A percentile compares a stretch with the other conserved stretches of the same genome.
phyloP scores from a whole-genome alignment of 2,888 invertebrate genomes.

The Girardia tigrina region DNA sequence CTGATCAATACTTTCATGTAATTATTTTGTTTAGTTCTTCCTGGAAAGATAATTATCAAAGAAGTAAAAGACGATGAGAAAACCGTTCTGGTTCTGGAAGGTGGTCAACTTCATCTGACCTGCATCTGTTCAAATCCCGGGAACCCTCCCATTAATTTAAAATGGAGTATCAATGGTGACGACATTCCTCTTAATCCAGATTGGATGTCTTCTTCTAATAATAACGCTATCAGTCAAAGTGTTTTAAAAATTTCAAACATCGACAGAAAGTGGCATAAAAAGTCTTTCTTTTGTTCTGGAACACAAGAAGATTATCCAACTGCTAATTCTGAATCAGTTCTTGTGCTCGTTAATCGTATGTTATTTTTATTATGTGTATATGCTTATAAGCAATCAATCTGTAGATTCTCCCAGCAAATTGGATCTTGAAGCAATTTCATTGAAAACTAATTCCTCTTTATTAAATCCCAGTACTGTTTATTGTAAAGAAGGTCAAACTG shows the following conservation, averaged over 20 bases:
- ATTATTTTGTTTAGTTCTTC: constrained; percentile 14
- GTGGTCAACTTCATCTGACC: neutral
- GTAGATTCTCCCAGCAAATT: neutral
- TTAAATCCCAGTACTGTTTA: neutral
- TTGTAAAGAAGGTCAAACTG: neutral
- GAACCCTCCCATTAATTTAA: neutral
- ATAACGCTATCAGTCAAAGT: neutral
- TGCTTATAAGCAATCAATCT: no score
- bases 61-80: neutral
- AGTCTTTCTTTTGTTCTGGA: neutral
- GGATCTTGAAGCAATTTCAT: neutral
- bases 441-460: neutral
- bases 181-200: neutral
- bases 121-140: neutral
- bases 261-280: neutral
- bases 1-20: no score
- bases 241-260: neutral
- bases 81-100: neutral
- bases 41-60: neutral
- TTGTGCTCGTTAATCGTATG: neutral
- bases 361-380: no score
- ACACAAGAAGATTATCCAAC: neutral
- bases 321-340: neutral
- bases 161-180: neutral
- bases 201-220: neutral